Conservation (phyloP, 1,140 invertebrate genomes). For the Venustaconcha ellipsiformis region DNA sequence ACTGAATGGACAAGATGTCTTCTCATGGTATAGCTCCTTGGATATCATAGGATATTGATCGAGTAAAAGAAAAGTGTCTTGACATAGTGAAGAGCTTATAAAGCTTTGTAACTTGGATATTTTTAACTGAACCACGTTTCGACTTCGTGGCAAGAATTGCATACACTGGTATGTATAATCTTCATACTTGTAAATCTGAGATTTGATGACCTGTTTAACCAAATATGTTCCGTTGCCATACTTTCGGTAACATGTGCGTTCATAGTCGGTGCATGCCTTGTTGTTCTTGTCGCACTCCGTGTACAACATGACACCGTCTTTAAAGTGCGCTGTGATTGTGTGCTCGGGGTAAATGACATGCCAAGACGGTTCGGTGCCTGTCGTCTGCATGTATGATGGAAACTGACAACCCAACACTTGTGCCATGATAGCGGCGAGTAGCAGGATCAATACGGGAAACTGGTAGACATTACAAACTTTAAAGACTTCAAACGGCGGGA, state of each 20-base stretch:
- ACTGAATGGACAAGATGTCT: constrained; percentile 11
- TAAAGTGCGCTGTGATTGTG: constrained; percentile 14
- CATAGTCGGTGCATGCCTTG: neutral
- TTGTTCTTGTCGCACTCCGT: constrained; percentile 17
- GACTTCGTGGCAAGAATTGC: constrained; percentile 19
- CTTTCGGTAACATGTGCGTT: constrained; percentile 9
- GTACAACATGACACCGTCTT: constrained; percentile 11
- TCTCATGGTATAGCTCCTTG: constrained; percentile 5
- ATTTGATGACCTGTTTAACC: constrained; percentile 9
- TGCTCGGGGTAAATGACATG: constrained; percentile 15
- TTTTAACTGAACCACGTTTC: constrained; percentile 25
- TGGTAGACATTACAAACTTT: too few species aligned
- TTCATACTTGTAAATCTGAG: neutral
- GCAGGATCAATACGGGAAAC: too few species aligned
- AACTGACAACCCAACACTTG: constrained; percentile 8
- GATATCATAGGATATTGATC: constrained; percentile 31
- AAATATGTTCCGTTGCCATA: constrained; percentile 13
- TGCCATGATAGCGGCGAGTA: too few species aligned
- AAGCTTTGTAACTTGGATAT: constrained; percentile 4
- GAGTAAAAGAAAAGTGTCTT: constrained; percentile 8
- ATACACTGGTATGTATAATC: constrained; percentile 19
- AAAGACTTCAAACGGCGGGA: too few species aligned
- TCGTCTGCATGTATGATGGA: constrained; percentile 22
- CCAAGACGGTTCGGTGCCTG: constrained; percentile 17
- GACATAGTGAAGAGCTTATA: constrained; percentile 5